A percentile compares a stretch with the other conserved stretches of the same genome.
Conservation (phyloP, 2,797 vertebrate species). For the Chelmon rostratus region DNA sequence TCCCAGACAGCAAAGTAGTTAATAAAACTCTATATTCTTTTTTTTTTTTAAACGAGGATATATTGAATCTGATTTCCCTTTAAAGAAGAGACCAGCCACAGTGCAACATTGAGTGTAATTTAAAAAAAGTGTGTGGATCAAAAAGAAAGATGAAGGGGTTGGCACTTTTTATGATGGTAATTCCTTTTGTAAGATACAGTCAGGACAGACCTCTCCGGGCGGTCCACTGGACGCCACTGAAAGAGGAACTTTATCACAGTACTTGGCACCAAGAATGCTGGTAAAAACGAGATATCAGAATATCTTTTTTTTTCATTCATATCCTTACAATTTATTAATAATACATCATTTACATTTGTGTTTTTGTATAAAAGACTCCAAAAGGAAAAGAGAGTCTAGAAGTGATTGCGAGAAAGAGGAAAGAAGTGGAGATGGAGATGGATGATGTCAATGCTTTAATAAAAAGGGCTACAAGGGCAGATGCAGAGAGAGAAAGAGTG, state of each 20-base stretch:
- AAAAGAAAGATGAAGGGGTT: slow-evolving; percentile 83
- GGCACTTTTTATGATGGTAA: slow-evolving; percentile 89
- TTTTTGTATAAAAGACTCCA: slow-evolving; percentile 89
- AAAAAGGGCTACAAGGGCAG: slow-evolving; percentile 75
- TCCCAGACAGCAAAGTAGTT: slow-evolving; percentile 82
- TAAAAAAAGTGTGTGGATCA: slow-evolving; percentile 65
- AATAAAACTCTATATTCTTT: slow-evolving; percentile 79
- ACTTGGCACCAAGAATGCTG: slow-evolving; percentile 92
- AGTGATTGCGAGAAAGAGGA: slow-evolving; percentile 76
- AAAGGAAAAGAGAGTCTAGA: slow-evolving; percentile 84
- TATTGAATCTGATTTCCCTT: slow-evolving; percentile 79
- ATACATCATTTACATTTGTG: slow-evolving; percentile 86
- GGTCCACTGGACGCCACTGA: slow-evolving; percentile 80
- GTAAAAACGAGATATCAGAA: slow-evolving; percentile 91
- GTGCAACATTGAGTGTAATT: slow-evolving; percentile 81
- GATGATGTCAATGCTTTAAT: slow-evolving; percentile 64
- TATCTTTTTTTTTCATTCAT: slow-evolving; percentile 87
- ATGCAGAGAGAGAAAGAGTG: slow-evolving; percentile 48
- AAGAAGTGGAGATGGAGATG: slow-evolving; percentile 54
- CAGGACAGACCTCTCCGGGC: slow-evolving; percentile 79
- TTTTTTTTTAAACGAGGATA: slow-evolving; percentile 79
- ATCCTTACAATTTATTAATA: slow-evolving; percentile 87
- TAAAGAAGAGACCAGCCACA: slow-evolving; percentile 83
- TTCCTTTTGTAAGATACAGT: slow-evolving; percentile 85
- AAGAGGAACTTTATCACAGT: slow-evolving; percentile 88